A percentile compares a stretch with the other conserved stretches of the same genome.
These are phyloP conservation scores for Salvelinus namaycush DNA, from an alignment of 2,113 vertebrate species.

Conservation along the genomic window DNA sequence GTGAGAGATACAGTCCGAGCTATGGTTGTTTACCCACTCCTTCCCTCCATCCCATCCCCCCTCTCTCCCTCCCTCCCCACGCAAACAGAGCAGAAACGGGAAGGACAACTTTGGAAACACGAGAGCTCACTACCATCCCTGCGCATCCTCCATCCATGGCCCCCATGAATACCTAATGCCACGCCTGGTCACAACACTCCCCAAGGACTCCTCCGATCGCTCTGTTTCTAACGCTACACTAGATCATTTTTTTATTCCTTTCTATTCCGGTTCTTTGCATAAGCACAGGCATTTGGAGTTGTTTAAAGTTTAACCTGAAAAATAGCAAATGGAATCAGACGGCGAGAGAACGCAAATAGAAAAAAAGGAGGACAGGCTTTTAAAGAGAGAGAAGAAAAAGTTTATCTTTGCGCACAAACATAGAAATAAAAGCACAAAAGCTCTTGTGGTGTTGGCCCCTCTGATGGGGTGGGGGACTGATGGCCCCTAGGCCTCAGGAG, in stretches of 20 bases:
- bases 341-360: not conserved
- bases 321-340: constrained; percentile 26
- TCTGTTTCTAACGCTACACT: constrained; percentile 16
- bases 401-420: constrained; percentile 25
- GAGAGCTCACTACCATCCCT: constrained; percentile 8
- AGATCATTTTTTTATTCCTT: constrained; percentile 27
- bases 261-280: constrained; percentile 24
- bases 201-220: not conserved
- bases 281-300: constrained; percentile 30
- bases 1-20: too few relatives aligned
- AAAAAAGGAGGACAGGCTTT: constrained; percentile 23
- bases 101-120: constrained; percentile 16
- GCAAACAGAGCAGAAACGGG: constrained; percentile 5
- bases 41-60: not conserved
- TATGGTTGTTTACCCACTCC: too few relatives aligned
- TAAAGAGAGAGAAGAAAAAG: constrained; percentile 25
- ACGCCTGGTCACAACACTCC: not conserved
- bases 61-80: not conserved
- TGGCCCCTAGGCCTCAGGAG: not conserved
- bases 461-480: not conserved
- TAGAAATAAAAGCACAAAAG: constrained; percentile 47
- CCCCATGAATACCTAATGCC: constrained; percentile 44
- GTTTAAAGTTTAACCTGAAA: constrained; percentile 40
- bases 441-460: constrained; percentile 16
- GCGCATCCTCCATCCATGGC: constrained; percentile 16